Evolutionary conservation across 2,888 invertebrate species (phyloP).

Genomic region (Caenorhabditis sp.): DNA sequence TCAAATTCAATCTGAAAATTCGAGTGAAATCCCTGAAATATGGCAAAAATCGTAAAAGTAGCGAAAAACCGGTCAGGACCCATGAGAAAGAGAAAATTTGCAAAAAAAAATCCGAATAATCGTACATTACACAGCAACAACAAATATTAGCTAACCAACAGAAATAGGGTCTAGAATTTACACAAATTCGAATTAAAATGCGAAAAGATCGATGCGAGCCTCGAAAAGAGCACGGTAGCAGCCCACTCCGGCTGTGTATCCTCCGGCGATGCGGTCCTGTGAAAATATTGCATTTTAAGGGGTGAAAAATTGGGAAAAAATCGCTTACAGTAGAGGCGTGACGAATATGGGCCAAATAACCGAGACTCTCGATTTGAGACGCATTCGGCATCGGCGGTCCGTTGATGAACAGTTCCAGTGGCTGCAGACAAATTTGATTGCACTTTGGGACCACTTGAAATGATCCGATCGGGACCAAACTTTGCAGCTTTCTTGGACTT

Average conservation of each 20-base stretch:
- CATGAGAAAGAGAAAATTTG: not conserved
- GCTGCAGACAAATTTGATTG: slow-evolving; percentile 38
- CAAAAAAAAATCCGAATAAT: not conserved
- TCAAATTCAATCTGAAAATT: too few species aligned
- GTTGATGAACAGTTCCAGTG: slow-evolving; percentile 60
- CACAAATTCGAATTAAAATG: slow-evolving; percentile 42
- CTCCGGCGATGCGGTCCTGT: slow-evolving; percentile 71
- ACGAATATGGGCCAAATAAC: slow-evolving; percentile 61
- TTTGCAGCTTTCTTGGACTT: too few species aligned
- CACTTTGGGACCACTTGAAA: not conserved
- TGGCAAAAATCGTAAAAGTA: not conserved
- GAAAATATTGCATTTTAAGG: slow-evolving; percentile 3
- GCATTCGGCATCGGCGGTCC: slow-evolving; percentile 60
- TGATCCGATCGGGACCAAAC: too few species aligned
- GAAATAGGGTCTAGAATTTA: too few species aligned
- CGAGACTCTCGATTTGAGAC: slow-evolving; percentile 54
- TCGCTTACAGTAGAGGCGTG: slow-evolving; percentile 44
- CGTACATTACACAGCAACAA: slow-evolving; percentile 1
- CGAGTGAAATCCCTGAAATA: too few species aligned
- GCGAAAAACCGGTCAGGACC: not conserved
- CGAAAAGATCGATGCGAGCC: slow-evolving; percentile 70
- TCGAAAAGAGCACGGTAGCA: slow-evolving; percentile 75
- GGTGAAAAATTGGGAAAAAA: not conserved
- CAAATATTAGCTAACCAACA: too few species aligned
- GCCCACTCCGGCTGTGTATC: slow-evolving; percentile 69